Evolutionary conservation across 2,113 vertebrate species (phyloP).

Genomic region (Amphilophus citrinellus): DNA sequence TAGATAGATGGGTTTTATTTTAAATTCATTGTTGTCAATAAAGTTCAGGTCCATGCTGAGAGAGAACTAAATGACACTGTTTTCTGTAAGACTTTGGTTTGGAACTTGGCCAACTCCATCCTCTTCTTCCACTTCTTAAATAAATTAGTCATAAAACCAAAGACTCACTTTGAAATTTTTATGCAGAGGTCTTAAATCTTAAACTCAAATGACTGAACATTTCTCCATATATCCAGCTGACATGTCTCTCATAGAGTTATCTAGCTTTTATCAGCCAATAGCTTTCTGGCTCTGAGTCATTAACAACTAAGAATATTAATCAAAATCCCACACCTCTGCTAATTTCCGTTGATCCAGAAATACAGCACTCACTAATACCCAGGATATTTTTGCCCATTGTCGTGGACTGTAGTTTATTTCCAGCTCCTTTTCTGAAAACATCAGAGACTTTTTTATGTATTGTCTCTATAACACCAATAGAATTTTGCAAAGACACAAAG

Average conservation of each 20-base stretch:
- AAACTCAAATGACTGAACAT: not conserved
- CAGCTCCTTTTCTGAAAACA: conserved; percentile 26
- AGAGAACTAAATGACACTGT: not conserved
- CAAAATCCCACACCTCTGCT: conserved; percentile 55
- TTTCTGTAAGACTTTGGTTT: not conserved
- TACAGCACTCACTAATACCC: conserved; percentile 36
- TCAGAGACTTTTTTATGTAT: not conserved
- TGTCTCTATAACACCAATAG: conserved; percentile 20
- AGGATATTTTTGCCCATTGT: conserved; percentile 47
- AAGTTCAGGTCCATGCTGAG: not conserved
- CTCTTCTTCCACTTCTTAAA: not conserved
- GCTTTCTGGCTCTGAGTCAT: conserved; percentile 37
- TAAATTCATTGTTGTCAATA: not conserved
- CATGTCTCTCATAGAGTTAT: not conserved
- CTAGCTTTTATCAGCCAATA: conserved; percentile 2
- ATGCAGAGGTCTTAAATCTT: conserved; percentile 4
- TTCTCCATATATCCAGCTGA: not conserved
- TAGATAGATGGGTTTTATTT: no score
- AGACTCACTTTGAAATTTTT: not conserved
- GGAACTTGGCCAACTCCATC: not conserved
- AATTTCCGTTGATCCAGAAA: conserved; percentile 66
- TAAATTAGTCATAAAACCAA: not conserved
- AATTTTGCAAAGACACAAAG: conserved; percentile 14
- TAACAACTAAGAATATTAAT: conserved; percentile 56
- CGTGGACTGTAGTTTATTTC: conserved; percentile 18